Evolutionary conservation across 2,888 invertebrate species (phyloP).

Genomic region (Steinernema carpocapsae): DNA sequence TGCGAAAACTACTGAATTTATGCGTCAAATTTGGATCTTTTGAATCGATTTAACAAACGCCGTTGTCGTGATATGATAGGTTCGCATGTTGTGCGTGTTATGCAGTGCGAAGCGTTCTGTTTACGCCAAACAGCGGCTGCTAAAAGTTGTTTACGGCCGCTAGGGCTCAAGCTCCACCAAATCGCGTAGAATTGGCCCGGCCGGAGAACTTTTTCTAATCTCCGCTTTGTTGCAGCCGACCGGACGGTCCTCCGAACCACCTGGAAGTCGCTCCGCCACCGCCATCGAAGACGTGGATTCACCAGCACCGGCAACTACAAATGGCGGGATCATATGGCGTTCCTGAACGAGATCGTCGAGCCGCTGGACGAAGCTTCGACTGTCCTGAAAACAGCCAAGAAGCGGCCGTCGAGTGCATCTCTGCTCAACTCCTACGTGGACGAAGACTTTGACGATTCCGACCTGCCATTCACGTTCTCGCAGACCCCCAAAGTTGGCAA

Average conservation of each 20-base stretch:
- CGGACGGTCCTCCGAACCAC: conserved; percentile 17
- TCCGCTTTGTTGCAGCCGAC: conserved; percentile 1
- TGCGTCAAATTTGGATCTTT: no score
- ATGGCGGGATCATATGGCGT: conserved; percentile 11
- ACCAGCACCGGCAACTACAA: conserved; percentile 21
- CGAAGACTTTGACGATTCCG: not conserved
- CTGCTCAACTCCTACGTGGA: not conserved
- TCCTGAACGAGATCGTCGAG: conserved; percentile 21
- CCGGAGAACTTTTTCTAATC: no score
- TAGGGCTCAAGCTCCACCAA: no score
- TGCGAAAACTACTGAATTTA: no score
- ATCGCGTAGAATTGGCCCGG: no score
- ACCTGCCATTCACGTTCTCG: conserved; percentile 12
- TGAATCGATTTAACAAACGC: no score
- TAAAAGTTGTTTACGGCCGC: no score
- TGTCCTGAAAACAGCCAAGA: not conserved
- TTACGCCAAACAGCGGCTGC: no score
- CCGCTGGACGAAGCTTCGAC: not conserved
- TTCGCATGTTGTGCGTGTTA: no score
- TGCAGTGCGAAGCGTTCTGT: no score
- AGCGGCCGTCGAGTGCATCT: not conserved
- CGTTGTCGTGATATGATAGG: no score
- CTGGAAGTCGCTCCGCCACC: conserved; percentile 15
- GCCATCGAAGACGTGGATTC: conserved; percentile 22
- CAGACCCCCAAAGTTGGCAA: not conserved